Evolutionary conservation across 2,113 vertebrate genomes (phyloP), one percentile per base, ranked within the genome.

Genomic region (Lipophrys pholis): DNA sequence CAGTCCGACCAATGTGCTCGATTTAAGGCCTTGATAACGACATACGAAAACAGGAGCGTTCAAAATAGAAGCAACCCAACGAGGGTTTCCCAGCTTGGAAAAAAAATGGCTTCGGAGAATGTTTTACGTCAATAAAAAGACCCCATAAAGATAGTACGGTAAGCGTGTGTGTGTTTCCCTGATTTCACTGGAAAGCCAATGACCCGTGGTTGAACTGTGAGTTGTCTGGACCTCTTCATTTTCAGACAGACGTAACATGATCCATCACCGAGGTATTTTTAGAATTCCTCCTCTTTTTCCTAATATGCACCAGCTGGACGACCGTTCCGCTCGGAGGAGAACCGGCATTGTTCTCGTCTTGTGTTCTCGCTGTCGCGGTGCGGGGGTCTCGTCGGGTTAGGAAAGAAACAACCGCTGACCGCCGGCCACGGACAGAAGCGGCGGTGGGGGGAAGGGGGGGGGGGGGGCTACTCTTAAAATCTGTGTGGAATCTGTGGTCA

Each of bases 201-300:
- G 93, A 95, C 95, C 94, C 92, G 89, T 90, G 89, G 85, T 91
- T 12, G 91, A 95, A 95, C 94, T 91, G 87, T 84, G 83, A 30
- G 7, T 42, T 91, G 93, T 94, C 94, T 95, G 93, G 93, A 93
- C 94, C 92, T 93, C 89, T 93, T 94, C 92, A 92, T 87, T 89
- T 90, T 82, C 86, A 83, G 81, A 80, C 91, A 94, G 92, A 95
- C 92, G 90, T 78, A 94, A 92, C 79, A 90, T 82, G 85, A 92
- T 90, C 92, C 88, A 90, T 92, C 91, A 66, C 81, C 49, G 42
- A 36, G 76, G 78, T 91, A 96, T 96, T 96, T 96, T 95, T 95
- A 96, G 95, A 86, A 92, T 83, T 91, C 93, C 89, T 90, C 77
- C 91, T 86, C 61, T 75, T 71, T 71, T 71, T 66, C 76, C 84